Conservation (phyloP, 2,797 vertebrate species). For the Acanthurus tractus region DNA sequence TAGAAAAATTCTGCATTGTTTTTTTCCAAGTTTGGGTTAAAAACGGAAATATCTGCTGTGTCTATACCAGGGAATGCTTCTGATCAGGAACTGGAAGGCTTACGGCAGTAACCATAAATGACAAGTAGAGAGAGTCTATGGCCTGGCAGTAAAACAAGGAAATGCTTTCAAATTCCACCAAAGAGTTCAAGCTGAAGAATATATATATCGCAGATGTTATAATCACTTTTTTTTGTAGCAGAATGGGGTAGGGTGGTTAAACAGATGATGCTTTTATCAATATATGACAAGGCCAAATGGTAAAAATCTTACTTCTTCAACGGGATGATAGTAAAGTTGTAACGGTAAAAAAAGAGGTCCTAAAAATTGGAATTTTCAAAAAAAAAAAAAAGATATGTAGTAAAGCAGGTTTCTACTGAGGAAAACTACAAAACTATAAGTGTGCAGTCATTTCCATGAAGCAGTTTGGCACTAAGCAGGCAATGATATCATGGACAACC, state of each 20-base stretch:
- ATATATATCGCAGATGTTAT: constrained; percentile 61
- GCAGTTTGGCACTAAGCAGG: constrained; percentile 81
- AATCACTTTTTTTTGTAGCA: constrained; percentile 53
- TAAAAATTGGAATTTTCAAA: constrained; percentile 30
- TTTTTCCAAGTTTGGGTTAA: constrained; percentile 60
- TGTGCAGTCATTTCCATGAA: constrained; percentile 64
- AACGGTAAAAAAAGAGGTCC: constrained; percentile 23
- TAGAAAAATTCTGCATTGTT: constrained; percentile 89
- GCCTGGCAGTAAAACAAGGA: constrained; percentile 69
- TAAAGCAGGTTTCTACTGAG: constrained; percentile 63
- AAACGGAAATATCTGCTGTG: constrained; percentile 62
- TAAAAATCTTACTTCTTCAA: constrained; percentile 58
- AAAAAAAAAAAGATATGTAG: constrained; percentile 21
- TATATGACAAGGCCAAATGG: constrained; percentile 62
- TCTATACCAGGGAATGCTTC: constrained; percentile 73
- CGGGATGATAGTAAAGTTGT: constrained; percentile 27
- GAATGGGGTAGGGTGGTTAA: constrained; percentile 43
- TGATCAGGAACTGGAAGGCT: constrained; percentile 68
- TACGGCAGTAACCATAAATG: constrained; percentile 70
- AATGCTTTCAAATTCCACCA: constrained; percentile 70
- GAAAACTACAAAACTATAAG: constrained; percentile 59
- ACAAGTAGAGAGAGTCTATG: constrained; percentile 64
- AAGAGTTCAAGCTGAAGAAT: constrained; percentile 64
- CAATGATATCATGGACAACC: constrained; percentile 56
- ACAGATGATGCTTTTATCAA: constrained; percentile 37